These are phyloP conservation scores for Plestiodon gilberti DNA, from an alignment of 2,113 vertebrate species.

Conservation along the genomic window DNA sequence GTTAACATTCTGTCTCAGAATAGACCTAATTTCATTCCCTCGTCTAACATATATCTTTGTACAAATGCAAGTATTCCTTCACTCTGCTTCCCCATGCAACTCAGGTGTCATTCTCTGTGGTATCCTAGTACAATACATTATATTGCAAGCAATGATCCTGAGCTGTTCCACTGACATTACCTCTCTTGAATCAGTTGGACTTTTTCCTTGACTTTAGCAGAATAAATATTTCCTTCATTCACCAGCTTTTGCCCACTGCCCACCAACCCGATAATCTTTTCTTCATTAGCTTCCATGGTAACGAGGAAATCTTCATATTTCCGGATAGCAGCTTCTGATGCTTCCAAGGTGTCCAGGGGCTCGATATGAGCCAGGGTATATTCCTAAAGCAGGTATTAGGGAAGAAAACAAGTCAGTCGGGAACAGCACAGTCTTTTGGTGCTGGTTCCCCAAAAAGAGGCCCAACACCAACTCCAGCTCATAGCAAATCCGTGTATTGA, in stretches of 20 bases:
- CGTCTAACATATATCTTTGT: background rate
- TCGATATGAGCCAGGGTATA: conserved; percentile 90
- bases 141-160: background rate
- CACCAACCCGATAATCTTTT: conserved; percentile 84
- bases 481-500: background rate
- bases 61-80: background rate
- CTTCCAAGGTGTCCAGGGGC: conserved; percentile 83
- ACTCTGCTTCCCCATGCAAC: too few relatives aligned
- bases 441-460: background rate
- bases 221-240: conserved; percentile 85
- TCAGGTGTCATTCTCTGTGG: rapidly evolving
- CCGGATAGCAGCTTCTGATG: conserved; percentile 85
- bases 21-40: background rate
- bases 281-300: conserved; percentile 85
- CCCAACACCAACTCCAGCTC: background rate
- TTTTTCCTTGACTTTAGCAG: conserved; percentile 87
- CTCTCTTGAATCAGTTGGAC: conserved; percentile 85
- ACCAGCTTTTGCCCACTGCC: conserved; percentile 82
- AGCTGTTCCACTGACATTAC: conserved; percentile 62
- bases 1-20: background rate
- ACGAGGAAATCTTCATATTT: conserved; percentile 89
- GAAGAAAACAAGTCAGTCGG: background rate
- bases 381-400: conserved; percentile 76
- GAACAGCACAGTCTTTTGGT: background rate
- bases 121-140: background rate